Base-by-base conservation (phyloP, 2,888 invertebrate species). In the Diabrotica balteata region DNA sequence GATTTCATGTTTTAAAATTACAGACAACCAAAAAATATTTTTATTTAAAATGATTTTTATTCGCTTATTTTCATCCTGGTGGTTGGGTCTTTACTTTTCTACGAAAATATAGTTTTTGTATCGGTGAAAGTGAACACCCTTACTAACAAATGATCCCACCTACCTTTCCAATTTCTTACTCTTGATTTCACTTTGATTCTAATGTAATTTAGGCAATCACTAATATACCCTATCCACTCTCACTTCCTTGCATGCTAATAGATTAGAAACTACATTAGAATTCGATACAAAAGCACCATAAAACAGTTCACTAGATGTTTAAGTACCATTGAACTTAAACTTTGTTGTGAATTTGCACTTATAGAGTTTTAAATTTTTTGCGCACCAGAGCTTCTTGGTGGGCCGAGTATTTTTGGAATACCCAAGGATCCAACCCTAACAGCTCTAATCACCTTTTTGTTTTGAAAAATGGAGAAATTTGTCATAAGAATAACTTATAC, bases 401-500 rank as follows among this genome's bases (percentile, higher is more conserved):
- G 82, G 77, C 82, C 82, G 77, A 82, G 83, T 84, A 84, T 84
- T 83, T 78, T 44, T 69, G 51, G 70, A 78, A 83, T 83, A 83
- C 81, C 76, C 73, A 70, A 67, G 81, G 81, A 82, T 80, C 81
- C 83, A 80, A 79, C 79, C 80, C 72, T 43, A 46, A 55, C 74
- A 74, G 80, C 79, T 79, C 76, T 55, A 66, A 66, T 54, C 42
- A 55, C 45, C 45, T 59, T 44, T 54, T 59, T 58, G 46, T 43
- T 59, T 58, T 59, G 8, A 47, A 47, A 8, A 47, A 47, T 47
- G 32, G 32, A 32, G 32, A 32, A 32, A 32, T 32, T 32, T 32
- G 32, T 32, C 32, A 32, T 32, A 2, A 32, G 32, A 32, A 32
- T 32, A 32, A 4, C 32, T 32, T 32, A 32, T 32, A 4, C 4